Conservation (phyloP, 2,797 vertebrate species). For the Sebastolobus altivelis region DNA sequence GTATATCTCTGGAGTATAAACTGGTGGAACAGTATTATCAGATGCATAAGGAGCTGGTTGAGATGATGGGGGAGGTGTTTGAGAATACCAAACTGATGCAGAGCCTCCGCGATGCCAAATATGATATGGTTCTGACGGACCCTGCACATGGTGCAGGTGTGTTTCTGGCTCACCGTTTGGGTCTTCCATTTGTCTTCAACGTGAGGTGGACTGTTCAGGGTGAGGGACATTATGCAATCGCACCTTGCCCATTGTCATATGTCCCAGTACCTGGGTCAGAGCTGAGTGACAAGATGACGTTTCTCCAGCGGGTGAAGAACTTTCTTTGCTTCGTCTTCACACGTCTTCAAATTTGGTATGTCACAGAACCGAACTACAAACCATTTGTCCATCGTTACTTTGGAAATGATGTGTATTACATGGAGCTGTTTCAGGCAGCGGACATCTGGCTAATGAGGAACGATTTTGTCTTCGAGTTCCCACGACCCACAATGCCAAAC, state of each 20-base stretch:
- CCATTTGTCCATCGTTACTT: constrained; percentile 72
- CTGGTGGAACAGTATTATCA: constrained; percentile 7
- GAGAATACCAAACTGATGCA: constrained; percentile 63
- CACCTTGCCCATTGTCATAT: constrained; percentile 73
- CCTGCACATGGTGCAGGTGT: constrained; percentile 63
- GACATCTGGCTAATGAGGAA: constrained; percentile 83
- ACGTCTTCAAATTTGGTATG: constrained; percentile 19
- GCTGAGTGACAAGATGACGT: constrained; percentile 73
- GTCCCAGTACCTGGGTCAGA: constrained; percentile 54
- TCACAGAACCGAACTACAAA: constrained; percentile 45
- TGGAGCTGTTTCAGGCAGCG: constrained; percentile 75
- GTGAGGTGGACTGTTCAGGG: constrained; percentile 72
- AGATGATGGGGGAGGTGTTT: constrained; percentile 46
- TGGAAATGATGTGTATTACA: constrained; percentile 70
- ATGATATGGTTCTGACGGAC: constrained; percentile 74
- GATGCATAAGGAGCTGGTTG: neutral
- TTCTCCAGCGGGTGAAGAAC: constrained; percentile 59
- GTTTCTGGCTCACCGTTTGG: constrained; percentile 62
- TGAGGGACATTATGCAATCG: constrained; percentile 63
- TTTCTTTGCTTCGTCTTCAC: constrained; percentile 38
- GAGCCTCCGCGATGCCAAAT: constrained; percentile 58
- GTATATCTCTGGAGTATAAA: constrained; percentile 41
- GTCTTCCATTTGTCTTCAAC: constrained; percentile 76
- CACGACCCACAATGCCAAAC: constrained; percentile 81
- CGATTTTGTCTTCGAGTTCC: constrained; percentile 80